phyloP scores from a whole-genome alignment of 2,888 invertebrate species.

The Cantharis nigra region DNA sequence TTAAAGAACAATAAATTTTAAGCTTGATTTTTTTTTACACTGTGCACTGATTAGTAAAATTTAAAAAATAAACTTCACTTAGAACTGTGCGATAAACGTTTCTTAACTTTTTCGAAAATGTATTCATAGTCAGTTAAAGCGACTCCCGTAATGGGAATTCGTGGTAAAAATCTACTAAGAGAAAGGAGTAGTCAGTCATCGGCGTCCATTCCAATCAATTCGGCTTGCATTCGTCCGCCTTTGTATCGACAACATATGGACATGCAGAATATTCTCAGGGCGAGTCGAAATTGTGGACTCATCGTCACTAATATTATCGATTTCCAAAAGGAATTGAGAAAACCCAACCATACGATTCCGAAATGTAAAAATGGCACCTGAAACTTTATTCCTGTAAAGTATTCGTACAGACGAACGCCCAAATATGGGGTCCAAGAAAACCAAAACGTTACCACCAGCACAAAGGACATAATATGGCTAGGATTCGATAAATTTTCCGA shows the following conservation, averaged over 20 bases:
- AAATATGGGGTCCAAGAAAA: constrained; percentile 94
- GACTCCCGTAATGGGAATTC: constrained; percentile 50
- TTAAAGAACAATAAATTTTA: not conserved
- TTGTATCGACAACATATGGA: constrained; percentile 87
- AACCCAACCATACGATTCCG: constrained; percentile 92
- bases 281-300: constrained; percentile 91
- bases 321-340: constrained; percentile 95
- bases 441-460: constrained; percentile 89
- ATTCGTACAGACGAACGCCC: constrained; percentile 78
- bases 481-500: constrained; percentile 91
- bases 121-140: constrained; percentile 52
- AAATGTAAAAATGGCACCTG: constrained; percentile 87
- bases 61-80: not conserved
- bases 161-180: constrained; percentile 42
- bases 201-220: constrained; percentile 83
- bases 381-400: constrained; percentile 63
- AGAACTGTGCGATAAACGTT: constrained; percentile 14
- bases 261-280: constrained; percentile 84
- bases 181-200: constrained; percentile 70
- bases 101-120: constrained; percentile 48
- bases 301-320: constrained; percentile 86
- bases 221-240: constrained; percentile 80
- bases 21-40: not conserved
- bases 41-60: not conserved
- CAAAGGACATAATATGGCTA: constrained; percentile 94